Percentiles rank a stretch among this genome's conserved stretches.
phyloP scores from a whole-genome alignment of 2,888 invertebrate species.

The Apodemia duryi region DNA sequence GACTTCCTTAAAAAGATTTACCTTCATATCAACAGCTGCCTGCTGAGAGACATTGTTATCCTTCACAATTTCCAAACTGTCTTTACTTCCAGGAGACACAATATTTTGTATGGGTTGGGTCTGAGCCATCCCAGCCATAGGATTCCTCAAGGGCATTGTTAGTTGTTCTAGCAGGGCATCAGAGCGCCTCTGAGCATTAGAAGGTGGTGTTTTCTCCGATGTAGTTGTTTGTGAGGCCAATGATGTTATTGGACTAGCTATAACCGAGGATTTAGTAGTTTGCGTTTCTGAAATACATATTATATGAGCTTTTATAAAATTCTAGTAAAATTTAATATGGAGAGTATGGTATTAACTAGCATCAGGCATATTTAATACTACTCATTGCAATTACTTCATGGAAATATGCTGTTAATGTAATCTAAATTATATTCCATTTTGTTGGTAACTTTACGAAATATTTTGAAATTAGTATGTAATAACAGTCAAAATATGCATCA shows the following conservation, averaged over 20 bases:
- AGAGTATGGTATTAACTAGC: no score
- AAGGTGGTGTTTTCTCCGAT: slow-evolving; percentile 60
- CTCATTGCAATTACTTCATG: no score
- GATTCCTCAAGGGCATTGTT: slow-evolving; percentile 62
- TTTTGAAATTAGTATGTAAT: no score
- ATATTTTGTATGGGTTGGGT: slow-evolving; percentile 39
- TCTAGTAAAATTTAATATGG: no score
- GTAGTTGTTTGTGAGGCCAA: slow-evolving; percentile 56
- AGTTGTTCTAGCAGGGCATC: slow-evolving; percentile 68
- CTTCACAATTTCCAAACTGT: slow-evolving; percentile 56
- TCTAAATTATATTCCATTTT: no score
- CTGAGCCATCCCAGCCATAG: slow-evolving; percentile 47
- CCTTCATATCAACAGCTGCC: slow-evolving; percentile 64
- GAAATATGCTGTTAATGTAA: no score
- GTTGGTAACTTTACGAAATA: no score
- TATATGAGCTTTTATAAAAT: no score
- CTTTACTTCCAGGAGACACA: slow-evolving; percentile 59
- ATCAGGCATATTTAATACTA: no score
- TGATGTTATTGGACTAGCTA: slow-evolving; percentile 62
- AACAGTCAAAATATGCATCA: no score
- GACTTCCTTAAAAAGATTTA: slow-evolving; percentile 27
- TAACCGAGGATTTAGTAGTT: slow-evolving; percentile 62
- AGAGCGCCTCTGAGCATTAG: slow-evolving; percentile 63
- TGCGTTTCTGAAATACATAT: slow-evolving; percentile 46
- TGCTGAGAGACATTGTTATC: slow-evolving; percentile 56